Conservation (phyloP, 2,888 invertebrate genomes). For the Bursaphelenchus okinawaensis region DNA sequence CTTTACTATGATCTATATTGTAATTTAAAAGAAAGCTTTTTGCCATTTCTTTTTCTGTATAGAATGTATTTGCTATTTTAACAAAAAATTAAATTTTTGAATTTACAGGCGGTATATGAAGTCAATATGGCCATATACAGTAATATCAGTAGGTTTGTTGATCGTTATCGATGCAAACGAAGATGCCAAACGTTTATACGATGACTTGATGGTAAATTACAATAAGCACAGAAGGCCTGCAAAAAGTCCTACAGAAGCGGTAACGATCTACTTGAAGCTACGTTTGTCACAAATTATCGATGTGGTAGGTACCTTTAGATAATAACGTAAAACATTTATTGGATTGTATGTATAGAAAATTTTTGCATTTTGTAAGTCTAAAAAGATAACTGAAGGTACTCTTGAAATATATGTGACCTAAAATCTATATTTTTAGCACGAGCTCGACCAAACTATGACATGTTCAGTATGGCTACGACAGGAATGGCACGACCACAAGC, state of each 20-base stretch:
- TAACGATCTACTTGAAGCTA: conserved; percentile 46
- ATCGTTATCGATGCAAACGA: conserved; percentile 36
- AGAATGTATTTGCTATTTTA: not conserved
- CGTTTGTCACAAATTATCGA: conserved; percentile 62
- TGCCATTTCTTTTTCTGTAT: not conserved
- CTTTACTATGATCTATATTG: not conserved
- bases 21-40: not conserved
- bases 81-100: not conserved
- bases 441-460: conserved; percentile 58
- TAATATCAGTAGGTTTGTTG: not conserved
- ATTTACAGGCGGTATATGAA: not conserved
- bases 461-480: conserved; percentile 56
- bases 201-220: conserved; percentile 89
- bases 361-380: too few species aligned
- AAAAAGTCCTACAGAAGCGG: conserved; percentile 34
- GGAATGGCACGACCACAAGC: conserved; percentile 58
- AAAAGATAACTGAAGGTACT: too few species aligned
- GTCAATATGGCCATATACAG: not conserved
- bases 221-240: conserved; percentile 63
- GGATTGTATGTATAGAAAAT: too few species aligned
- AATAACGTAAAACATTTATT: too few species aligned
- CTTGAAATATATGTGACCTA: too few species aligned
- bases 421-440: conserved; percentile 51
- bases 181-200: conserved; percentile 75
- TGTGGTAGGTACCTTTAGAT: conserved; percentile 61